Conservation (phyloP, 1,140 invertebrate species). For the Belonocnema kinseyi region DNA sequence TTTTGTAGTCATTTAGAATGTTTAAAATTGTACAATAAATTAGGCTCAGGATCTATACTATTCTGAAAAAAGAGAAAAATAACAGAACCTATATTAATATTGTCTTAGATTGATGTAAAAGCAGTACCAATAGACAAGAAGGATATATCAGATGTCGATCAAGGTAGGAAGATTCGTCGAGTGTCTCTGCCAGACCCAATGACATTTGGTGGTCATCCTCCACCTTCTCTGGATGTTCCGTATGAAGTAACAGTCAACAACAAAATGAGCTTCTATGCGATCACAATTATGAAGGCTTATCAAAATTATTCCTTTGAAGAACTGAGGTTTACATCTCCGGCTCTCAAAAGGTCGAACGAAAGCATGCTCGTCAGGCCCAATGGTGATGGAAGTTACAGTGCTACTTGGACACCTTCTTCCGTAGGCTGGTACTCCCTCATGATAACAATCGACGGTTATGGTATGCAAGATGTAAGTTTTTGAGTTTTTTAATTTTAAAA, state of each 20-base stretch:
- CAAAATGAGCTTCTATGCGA: constrained; percentile 95
- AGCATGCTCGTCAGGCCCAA: constrained; percentile 90
- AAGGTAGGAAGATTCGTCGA: constrained; percentile 76
- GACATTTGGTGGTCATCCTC: constrained; percentile 84
- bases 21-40: too few species aligned
- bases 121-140: constrained; percentile 84
- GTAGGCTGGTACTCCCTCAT: constrained; percentile 92
- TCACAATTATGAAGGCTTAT: constrained; percentile 95
- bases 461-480: constrained; percentile 84
- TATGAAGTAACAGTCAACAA: constrained; percentile 94
- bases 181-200: constrained; percentile 82
- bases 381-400: constrained; percentile 91
- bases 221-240: constrained; percentile 83
- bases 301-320: constrained; percentile 98
- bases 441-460: constrained; percentile 91
- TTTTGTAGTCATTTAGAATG: too few species aligned
- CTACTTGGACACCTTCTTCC: constrained; percentile 94
- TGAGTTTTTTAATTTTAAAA: not conserved
- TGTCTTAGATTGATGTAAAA: constrained; percentile 80
- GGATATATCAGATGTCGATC: constrained; percentile 75
- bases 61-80: not conserved
- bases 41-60: not conserved
- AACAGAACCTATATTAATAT: not conserved
- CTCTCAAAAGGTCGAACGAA: constrained; percentile 85
- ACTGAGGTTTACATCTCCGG: constrained; percentile 87